Percentiles rank a stretch among this genome's conserved stretches.
Conservation (phyloP, 2,113 vertebrate genomes). For the Isichthys henryi region DNA sequence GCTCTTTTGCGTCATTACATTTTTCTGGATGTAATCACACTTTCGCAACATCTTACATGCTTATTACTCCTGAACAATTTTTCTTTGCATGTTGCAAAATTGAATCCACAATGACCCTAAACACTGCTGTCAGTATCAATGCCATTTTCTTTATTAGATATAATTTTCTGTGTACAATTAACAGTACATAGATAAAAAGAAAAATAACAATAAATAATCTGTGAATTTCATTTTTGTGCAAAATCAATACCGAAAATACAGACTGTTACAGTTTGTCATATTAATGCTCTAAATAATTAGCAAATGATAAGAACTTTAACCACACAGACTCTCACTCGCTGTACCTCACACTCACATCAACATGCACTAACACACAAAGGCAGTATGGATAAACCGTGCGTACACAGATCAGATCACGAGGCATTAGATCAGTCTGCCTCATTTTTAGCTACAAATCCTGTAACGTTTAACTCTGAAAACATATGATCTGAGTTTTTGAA, state of each 20-base stretch:
- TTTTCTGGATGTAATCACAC: neutral
- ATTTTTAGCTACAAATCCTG: neutral
- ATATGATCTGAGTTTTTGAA: neutral
- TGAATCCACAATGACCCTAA: neutral
- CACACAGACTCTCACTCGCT: neutral
- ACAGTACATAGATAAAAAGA: slow-evolving; percentile 8
- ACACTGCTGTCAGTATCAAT: neutral
- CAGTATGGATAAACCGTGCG: neutral
- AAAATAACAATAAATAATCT: slow-evolving; percentile 5
- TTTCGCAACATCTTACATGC: neutral
- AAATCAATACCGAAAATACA: slow-evolving; percentile 12
- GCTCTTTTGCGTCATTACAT: neutral
- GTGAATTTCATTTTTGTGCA: slow-evolving; percentile 10
- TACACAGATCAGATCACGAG: neutral
- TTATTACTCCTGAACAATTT: neutral
- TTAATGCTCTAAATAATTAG: neutral
- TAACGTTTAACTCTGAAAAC: neutral
- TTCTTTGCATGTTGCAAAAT: neutral
- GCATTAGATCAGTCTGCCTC: neutral
- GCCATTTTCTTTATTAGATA: slow-evolving; percentile 15
- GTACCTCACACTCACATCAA: neutral
- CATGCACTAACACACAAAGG: neutral
- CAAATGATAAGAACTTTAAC: neutral
- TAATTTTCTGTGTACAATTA: slow-evolving; percentile 6
- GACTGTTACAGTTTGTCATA: neutral